These are phyloP conservation scores for Lithophane ornitopus DNA, from an alignment of 2,888 invertebrate species.

Conservation along the genomic window DNA sequence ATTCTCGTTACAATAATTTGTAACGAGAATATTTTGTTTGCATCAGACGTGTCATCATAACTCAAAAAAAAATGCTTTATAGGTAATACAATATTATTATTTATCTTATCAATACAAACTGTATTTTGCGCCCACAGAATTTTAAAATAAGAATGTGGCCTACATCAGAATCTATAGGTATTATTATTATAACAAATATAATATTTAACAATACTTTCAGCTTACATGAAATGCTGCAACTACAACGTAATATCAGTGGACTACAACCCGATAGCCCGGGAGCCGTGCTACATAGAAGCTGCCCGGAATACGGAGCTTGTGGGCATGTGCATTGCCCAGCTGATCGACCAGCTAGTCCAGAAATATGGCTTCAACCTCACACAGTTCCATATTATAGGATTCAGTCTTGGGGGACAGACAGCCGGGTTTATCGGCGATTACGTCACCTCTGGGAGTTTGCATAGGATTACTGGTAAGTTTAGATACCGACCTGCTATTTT, in stretches of 20 bases:
- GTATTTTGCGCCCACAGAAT: background rate
- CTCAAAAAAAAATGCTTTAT: background rate
- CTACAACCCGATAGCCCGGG: slow-evolving; percentile 90
- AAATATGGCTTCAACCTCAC: slow-evolving; percentile 81
- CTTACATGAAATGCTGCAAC: slow-evolving; percentile 88
- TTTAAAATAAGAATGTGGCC: background rate
- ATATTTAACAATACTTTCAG: slow-evolving; percentile 74
- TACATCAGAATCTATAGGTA: background rate
- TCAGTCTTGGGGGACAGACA: slow-evolving; percentile 92
- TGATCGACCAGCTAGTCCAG: slow-evolving; percentile 89
- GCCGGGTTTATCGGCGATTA: slow-evolving; percentile 89
- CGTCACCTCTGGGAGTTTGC: slow-evolving; percentile 83
- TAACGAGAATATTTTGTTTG: too few species aligned
- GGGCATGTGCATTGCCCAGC: slow-evolving; percentile 91
- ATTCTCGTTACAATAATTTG: background rate
- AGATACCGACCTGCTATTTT: background rate
- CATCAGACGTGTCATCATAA: too few species aligned
- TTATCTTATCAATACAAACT: background rate
- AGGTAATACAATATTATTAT: background rate
- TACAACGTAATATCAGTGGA: slow-evolving; percentile 92
- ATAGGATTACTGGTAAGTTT: slow-evolving; percentile 89
- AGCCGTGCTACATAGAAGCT: slow-evolving; percentile 91
- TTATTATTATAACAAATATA: background rate
- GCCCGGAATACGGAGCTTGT: slow-evolving; percentile 90
- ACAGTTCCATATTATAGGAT: slow-evolving; percentile 91